Percentiles rank a stretch among this genome's conserved stretches.
These are phyloP conservation scores for Mandrillus leucophaeus DNA, from an alignment of 2,113 vertebrate genomes.

Conservation along the genomic window DNA sequence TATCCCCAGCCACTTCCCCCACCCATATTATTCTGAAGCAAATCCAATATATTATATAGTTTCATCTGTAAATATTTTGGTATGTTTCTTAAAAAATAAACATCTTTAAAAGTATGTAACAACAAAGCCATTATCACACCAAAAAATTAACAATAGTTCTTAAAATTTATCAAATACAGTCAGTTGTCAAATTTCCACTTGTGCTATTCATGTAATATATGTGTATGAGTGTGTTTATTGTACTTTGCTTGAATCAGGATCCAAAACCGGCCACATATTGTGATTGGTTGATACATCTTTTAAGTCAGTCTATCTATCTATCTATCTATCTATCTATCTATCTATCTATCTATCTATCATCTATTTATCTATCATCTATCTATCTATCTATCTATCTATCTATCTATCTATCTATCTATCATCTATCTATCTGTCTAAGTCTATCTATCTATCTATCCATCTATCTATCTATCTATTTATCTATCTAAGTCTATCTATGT, in stretches of 20 bases:
- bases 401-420: too few relatives aligned
- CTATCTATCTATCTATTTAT: too few relatives aligned
- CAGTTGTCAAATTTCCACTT: background rate
- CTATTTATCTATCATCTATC: too few relatives aligned
- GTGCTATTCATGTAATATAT: background rate
- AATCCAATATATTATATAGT: background rate
- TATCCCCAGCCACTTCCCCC: background rate
- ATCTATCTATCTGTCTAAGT: too few relatives aligned
- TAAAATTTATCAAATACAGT: background rate
- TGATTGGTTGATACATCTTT: background rate
- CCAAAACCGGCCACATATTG: background rate
- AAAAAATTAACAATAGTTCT: background rate
- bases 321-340: too few relatives aligned
- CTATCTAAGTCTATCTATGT: background rate
- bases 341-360: too few relatives aligned
- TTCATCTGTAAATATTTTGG: background rate
- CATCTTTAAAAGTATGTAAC: background rate
- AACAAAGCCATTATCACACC: background rate
- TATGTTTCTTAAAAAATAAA: background rate
- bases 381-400: background rate
- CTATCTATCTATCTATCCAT: rapidly evolving
- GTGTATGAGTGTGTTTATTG: background rate
- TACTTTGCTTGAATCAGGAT: background rate
- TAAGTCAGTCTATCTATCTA: background rate
- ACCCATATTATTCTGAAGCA: background rate